phyloP scores from a whole-genome alignment of 2,113 vertebrate genomes.

The Oncorhynchus nerka region DNA sequence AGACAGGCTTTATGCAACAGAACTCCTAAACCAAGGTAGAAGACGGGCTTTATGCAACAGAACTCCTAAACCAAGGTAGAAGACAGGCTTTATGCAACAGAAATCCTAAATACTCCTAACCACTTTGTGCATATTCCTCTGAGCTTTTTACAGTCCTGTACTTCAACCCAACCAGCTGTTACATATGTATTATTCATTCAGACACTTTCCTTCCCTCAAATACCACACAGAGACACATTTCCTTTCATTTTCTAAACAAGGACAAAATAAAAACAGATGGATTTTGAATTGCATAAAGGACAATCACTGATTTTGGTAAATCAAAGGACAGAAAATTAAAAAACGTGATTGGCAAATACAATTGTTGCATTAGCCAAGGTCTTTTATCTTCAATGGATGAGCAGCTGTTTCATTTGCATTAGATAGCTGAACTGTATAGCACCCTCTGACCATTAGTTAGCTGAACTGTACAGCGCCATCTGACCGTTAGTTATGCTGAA shows the following conservation, averaged over 20 bases:
- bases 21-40: too few species aligned
- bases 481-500: too few species aligned
- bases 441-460: too few species aligned
- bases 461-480: too few species aligned
- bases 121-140: conserved; percentile 8
- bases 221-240: conserved; percentile 32
- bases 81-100: background rate
- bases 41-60: background rate
- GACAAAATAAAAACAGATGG: background rate
- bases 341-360: background rate
- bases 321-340: background rate
- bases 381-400: background rate
- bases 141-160: conserved; percentile 27
- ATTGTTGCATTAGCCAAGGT: background rate
- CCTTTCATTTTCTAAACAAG: conserved; percentile 18
- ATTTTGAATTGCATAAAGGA: background rate
- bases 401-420: background rate
- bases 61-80: too few species aligned
- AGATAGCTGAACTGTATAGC: background rate
- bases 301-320: too few species aligned
- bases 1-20: background rate
- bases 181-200: conserved; percentile 24
- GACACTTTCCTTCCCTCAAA: conserved; percentile 21
- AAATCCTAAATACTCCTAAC: background rate
- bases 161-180: conserved; percentile 35